A percentile compares a stretch with the other conserved stretches of the same genome.
Evolutionary conservation across 2,888 invertebrate species (phyloP).

Genomic region (Nasonia oneida): DNA sequence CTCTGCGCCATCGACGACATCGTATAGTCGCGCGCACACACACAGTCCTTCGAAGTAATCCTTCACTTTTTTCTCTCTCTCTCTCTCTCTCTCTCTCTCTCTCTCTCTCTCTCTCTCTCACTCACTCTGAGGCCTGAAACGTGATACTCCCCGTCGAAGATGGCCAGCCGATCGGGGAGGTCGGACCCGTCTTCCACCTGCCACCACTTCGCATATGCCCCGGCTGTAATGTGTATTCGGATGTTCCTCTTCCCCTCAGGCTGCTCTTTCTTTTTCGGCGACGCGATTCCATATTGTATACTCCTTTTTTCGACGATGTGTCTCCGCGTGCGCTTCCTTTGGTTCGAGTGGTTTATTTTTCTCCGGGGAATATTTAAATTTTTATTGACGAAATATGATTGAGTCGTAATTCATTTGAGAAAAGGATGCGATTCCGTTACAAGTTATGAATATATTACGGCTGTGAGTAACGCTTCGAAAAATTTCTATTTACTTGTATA

Average conservation of each 20-base stretch:
- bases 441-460: not conserved
- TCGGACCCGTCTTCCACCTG: slow-evolving; percentile 75
- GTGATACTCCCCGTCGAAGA: slow-evolving; percentile 72
- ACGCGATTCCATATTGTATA: not conserved
- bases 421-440: not conserved
- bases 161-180: slow-evolving; percentile 71
- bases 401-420: not conserved
- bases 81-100: not conserved
- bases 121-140: slow-evolving; percentile 68
- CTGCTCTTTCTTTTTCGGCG: not conserved
- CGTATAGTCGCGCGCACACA: not conserved
- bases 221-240: slow-evolving; percentile 34
- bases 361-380: not conserved
- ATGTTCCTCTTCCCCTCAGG: slow-evolving; percentile 39
- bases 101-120: not conserved
- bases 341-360: not conserved
- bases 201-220: slow-evolving; percentile 68
- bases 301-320: not conserved
- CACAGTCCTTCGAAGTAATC: not conserved
- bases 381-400: not conserved
- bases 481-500: not conserved
- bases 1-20: slow-evolving; percentile 52
- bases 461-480: not conserved
- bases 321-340: slow-evolving; percentile 23
- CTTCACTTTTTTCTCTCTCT: not conserved